Conservation (phyloP, 2,113 vertebrate genomes). For the Rhinichthys klamathensis region DNA sequence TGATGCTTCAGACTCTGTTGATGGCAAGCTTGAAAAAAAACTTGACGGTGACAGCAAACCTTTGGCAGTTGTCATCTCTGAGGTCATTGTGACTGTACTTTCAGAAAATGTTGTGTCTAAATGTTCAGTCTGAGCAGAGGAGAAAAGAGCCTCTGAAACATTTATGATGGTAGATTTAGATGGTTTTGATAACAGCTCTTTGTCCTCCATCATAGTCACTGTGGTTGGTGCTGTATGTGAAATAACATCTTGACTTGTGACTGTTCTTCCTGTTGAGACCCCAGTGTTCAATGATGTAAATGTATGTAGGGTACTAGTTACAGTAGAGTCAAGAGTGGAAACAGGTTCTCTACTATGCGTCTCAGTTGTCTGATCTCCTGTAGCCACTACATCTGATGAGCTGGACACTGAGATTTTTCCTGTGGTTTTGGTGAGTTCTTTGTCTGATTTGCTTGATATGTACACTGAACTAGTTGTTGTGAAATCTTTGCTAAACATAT, state of each 20-base stretch:
- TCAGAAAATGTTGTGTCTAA: background rate
- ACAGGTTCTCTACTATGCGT: background rate
- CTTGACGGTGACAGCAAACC: background rate
- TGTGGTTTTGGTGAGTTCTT: background rate
- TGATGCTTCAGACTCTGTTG: background rate
- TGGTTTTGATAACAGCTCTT: background rate
- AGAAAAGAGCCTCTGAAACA: conserved; percentile 2
- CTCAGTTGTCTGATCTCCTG: background rate
- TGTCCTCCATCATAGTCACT: background rate
- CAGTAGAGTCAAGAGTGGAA: background rate
- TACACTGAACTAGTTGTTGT: background rate
- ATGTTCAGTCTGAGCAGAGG: background rate
- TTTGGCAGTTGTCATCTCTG: background rate
- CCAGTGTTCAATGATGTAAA: background rate
- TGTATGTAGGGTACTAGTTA: background rate
- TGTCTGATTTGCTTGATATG: background rate
- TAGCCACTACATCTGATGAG: background rate
- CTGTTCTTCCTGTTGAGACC: background rate
- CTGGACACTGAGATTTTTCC: too few relatives aligned
- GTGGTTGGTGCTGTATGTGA: background rate
- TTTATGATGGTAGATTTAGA: background rate
- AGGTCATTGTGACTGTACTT: background rate
- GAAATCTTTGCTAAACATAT: background rate
- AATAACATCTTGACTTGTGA: background rate
- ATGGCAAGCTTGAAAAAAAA: background rate